A percentile compares a stretch with the other conserved stretches of the same genome.
Evolutionary conservation across 2,888 invertebrate genomes (phyloP).

Genomic region (Bellardia pandia): DNA sequence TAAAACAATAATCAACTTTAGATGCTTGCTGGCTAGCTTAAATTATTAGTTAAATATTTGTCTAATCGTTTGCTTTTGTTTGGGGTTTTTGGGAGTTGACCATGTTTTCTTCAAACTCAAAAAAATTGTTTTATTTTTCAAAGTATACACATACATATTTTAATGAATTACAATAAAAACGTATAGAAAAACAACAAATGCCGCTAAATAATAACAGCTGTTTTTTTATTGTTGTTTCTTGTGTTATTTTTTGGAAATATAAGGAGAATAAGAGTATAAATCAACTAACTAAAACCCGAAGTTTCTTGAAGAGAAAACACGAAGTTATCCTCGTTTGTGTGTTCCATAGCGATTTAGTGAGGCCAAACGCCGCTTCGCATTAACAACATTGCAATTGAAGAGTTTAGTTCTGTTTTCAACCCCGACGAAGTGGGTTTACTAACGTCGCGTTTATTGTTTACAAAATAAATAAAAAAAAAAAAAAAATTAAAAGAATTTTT

Average conservation of each 20-base stretch:
- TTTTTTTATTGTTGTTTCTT: constrained; percentile 52
- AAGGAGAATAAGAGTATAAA: constrained; percentile 67
- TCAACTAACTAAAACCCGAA: constrained; percentile 56
- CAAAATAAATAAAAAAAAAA: constrained; percentile 60
- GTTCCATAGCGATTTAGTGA: constrained; percentile 57
- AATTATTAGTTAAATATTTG: constrained; percentile 31
- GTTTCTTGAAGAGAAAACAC: constrained; percentile 67
- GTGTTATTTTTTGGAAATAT: constrained; percentile 55
- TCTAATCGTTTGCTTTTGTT: neutral
- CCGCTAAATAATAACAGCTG: constrained; percentile 72
- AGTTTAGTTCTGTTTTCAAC: constrained; percentile 77
- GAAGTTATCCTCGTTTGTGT: constrained; percentile 58
- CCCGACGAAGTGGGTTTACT: constrained; percentile 74
- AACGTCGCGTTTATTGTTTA: constrained; percentile 68
- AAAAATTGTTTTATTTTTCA: constrained; percentile 16
- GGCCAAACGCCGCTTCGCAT: constrained; percentile 68
- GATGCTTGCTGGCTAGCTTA: neutral
- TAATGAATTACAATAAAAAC: constrained; percentile 51
- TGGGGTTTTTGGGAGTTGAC: constrained; percentile 46
- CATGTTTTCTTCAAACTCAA: constrained; percentile 47
- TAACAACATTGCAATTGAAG: constrained; percentile 73
- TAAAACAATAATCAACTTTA: neutral
- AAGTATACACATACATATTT: constrained; percentile 8
- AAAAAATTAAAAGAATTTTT: constrained; percentile 59
- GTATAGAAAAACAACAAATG: constrained; percentile 66